Evolutionary conservation across 2,113 vertebrate genomes (phyloP), one percentile per base, ranked within the genome.

Genomic region (Pholis gunnellus): DNA sequence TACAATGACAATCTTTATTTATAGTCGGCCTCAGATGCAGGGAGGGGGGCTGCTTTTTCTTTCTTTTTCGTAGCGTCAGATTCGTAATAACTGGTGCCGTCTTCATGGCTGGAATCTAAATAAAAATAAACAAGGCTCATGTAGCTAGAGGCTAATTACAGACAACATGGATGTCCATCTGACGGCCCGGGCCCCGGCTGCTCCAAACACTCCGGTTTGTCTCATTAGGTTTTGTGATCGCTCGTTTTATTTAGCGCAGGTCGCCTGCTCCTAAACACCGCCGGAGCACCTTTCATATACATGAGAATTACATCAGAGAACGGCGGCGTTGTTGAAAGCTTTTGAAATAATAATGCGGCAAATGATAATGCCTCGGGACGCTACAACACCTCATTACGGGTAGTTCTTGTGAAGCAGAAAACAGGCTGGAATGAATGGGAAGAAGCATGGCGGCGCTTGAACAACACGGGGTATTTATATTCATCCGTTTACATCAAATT

Each of bases 1-100:
- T 95, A 93, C 91, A 83, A 91, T 93, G 93, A 95, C 93, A 93
- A 92, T 94, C 93, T 94, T 94, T 95, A 94, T 95, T 96, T 95
- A 94, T 95, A 95, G 94, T 91, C 74, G 38, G 72, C 72, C 77
- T 92, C 84, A 92, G 91, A 93, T 88, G 90, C 84, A 90, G 84
- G 87, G 65, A 84, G 72, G 76, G 87, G 69, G 59, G 13, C 8
- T 56, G 22, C 11, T 56, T 29, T 50, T 61, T 50, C 4, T 44
- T 67, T 83, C 85, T 87, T 38, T 38, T 8, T 38, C 1, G 84
- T 75, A 81, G 81, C 79, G 63, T 91, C 73, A 81, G 72, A 91
- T 93, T 91, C 81, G 90, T 88, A 95, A 89, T 83, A 93, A 83
- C 84, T 68, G 87, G 25, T 84, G 85, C 83, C 79, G 82, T 73